Evolutionary conservation across 2,888 invertebrate genomes (phyloP), one percentile per base, ranked within the genome.

Genomic region (Pollenia griseotomentosa): DNA sequence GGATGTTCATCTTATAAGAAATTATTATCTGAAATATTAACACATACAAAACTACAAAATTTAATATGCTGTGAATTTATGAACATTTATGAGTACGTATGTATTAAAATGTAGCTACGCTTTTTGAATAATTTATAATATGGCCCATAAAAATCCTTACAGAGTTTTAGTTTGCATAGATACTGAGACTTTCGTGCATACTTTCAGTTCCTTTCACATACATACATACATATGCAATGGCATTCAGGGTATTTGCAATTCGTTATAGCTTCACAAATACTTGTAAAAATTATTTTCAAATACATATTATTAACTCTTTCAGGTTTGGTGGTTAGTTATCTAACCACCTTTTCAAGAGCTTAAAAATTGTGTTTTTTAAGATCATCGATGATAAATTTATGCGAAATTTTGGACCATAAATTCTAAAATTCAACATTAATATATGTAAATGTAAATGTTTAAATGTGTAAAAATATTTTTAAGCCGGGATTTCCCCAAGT

Each of bases 211-310:
- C 6, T 19, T 16, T 71, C 14, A 40, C 14, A 57, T 66, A 23
- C 7, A 8, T 0, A 9, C 8, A 59, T 40, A 40, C 8, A n/a
- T 33, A 6, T 59, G 8, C 33, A 14, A 8, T 48, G 14, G 12
- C 9, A 53, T 74, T 68, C 59, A 40, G 68, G 79, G 51, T 79
- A 79, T 79, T 68, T 70, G 68, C 44, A 79, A 79, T 70, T 70
- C 70, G 70, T 79, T 79, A 68, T 51, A 59, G 57, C 68, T 51
- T 44, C 51, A 70, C 19, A 40, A 71, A 71, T 61, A n/a, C 79
- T 53, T 79, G 79, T 61, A 33, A n/a, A 51, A 33, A 51, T 10
- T 51, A 33, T 33, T 51, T 68, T 68, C 33, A 48, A 23, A 66
- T 57, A n/a, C n/a, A n/a, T n/a, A n/a, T n/a, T n/a, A n/a, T n/a